These are phyloP conservation scores for Lycia hirtaria DNA, from an alignment of 2,888 invertebrate species.

Conservation along the genomic window DNA sequence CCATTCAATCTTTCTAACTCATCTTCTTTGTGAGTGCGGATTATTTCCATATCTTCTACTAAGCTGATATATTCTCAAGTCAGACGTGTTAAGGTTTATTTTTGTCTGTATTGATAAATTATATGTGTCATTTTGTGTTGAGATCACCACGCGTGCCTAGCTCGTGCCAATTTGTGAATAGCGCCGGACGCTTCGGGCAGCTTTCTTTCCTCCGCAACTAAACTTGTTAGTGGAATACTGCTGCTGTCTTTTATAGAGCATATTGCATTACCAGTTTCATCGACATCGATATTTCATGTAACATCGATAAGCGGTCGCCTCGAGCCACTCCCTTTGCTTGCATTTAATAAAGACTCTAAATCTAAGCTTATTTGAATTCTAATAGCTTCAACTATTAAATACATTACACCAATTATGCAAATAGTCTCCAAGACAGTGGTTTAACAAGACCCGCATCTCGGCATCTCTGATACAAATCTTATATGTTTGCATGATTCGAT, in stretches of 20 bases:
- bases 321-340: constrained; percentile 30
- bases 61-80: constrained; percentile 41
- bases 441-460: constrained; percentile 40
- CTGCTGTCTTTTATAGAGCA: constrained; percentile 69
- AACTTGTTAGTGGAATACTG: constrained; percentile 81
- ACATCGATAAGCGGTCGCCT: constrained; percentile 42
- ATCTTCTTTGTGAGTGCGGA: constrained; percentile 43
- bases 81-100: constrained; percentile 32
- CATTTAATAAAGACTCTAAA: constrained; percentile 32
- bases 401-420: constrained; percentile 42
- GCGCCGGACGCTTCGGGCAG: constrained; percentile 79
- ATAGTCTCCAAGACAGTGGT: constrained; percentile 39
- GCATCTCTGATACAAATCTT: constrained; percentile 44
- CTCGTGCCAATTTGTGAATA: constrained; percentile 85
- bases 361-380: constrained; percentile 31
- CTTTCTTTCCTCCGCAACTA: constrained; percentile 83
- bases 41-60: constrained; percentile 23
- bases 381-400: constrained; percentile 36
- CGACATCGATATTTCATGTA: constrained; percentile 51
- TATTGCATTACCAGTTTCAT: constrained; percentile 56
- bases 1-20: constrained; percentile 78
- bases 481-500: constrained; percentile 46
- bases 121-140: constrained; percentile 49
- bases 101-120: constrained; percentile 36
- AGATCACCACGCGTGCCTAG: constrained; percentile 72